phyloP scores from a whole-genome alignment of 2,113 vertebrate genomes.

The Phalacrocorax pelagicus region DNA sequence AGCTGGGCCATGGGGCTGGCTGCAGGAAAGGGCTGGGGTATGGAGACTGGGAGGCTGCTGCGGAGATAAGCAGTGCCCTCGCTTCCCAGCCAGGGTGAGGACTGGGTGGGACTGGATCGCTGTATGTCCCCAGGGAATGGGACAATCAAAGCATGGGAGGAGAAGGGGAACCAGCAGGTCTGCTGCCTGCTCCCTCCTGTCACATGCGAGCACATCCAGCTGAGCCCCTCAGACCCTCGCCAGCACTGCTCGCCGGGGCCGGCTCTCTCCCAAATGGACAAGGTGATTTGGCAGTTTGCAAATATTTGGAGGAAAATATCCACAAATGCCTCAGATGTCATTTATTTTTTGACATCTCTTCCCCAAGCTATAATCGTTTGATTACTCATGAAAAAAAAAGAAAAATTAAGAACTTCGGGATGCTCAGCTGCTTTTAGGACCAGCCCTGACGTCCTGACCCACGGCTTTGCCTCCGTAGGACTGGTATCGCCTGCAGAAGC shows the following conservation, averaged over 20 bases:
- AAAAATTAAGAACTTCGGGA: fast-evolving
- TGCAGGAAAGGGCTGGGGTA: neutral
- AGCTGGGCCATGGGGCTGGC: neutral
- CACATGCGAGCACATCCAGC: neutral
- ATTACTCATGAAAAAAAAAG: too few species aligned
- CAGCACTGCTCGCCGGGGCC: fast-evolving
- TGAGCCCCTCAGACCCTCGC: neutral
- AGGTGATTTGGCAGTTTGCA: neutral
- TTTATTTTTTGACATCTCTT: neutral
- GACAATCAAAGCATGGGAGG: neutral
- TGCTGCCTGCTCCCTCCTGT: neutral
- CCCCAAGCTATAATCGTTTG: neutral
- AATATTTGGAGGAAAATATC: neutral
- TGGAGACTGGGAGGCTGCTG: neutral
- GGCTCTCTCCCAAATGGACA: neutral
- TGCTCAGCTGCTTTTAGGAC: neutral
- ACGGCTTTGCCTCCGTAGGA: fast-evolving
- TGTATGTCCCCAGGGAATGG: neutral
- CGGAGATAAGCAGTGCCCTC: neutral
- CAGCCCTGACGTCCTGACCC: neutral
- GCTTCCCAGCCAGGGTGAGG: neutral
- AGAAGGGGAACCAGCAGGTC: neutral
- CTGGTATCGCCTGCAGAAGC: neutral
- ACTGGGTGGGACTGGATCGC: neutral
- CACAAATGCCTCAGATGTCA: neutral